Evolutionary conservation across 2,797 vertebrate species (phyloP), one percentile per base, ranked within the genome.

Genomic region (Neomorphus geoffroyi): DNA sequence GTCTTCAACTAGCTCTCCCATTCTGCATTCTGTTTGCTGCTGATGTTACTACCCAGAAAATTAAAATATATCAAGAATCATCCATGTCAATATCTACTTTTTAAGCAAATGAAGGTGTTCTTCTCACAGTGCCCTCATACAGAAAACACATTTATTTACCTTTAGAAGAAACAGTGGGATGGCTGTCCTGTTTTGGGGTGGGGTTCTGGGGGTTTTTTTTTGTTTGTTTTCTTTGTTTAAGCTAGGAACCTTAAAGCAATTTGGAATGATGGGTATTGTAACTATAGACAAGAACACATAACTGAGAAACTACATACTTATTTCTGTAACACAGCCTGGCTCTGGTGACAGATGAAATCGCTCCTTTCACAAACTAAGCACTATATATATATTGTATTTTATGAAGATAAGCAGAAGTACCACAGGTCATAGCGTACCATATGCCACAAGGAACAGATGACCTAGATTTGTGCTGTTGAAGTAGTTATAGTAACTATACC

Each of bases 401-500:
- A 43, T 1, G 14, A 82, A 82, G 51, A 21, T 9, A 73, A 74
- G 37, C 53, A 73, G 33, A 57, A 70, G 35, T 32, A 33, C 24
- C 66, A 13, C 28, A 4, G 4, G 18, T 18, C 48, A 27, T 0
- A 26, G 43, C 48, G 60, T 15, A 64, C 23, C 61, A n/a, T 1
- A 65, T 2, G n/a, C 13, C 9, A 7, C 32, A 10, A 15, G 41
- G 67, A 84, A 65, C 18, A 71, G 43, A 30, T 1, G 13, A 75
- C 61, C 67, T 2, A 19, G 26, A 66, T 15, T 45, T 66, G 56
- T 39, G 45, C 74, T 32, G 18, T 0, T 37, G 43, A 8, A 60
- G 69, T 73, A 84, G 30, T 27, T 23, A 50, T 3, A 26, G 21
- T 13, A 43, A 80, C 43, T n/a, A 70, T 98, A 99, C 99, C 99